Base-by-base conservation (phyloP, 1,140 invertebrate genomes). In the Ips nitidus region DNA sequence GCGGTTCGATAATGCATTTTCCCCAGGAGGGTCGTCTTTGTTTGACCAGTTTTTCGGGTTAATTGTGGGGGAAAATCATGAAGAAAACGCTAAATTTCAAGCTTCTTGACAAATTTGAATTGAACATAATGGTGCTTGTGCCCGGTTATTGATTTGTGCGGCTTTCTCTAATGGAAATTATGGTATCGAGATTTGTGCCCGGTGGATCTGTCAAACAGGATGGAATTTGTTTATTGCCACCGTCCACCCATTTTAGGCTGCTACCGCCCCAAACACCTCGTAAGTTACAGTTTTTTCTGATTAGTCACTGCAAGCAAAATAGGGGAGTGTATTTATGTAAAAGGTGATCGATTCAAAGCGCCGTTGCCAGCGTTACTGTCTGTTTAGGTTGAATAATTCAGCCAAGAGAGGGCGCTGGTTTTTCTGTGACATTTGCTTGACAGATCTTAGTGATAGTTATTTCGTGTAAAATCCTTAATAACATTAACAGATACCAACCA, bases 171-270 rank as follows among this genome's bases (percentile, higher is more conserved):
- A 39, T 38, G 37, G 22, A 3, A 45, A 71, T 59, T 22, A 73
- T 73, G 72, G 77, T 79, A 62, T 79, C 79, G 38, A 73, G 79
- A 71, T 80, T 77, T 72, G 77, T 80, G 47, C 75, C 76, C 45
- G 77, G 75, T 55, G 78, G 75, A 45, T 74, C 76, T 42, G 74
- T 80, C 41, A 79, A 79, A 73, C 76, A 76, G 60, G 78, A 79
- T 52, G 78, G 79, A 55, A 71, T 80, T 50, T 80, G 79, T 60
- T 53, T 79, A 57, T 66, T 80, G 55, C 76, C 77, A 39, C 78
- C 74, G 38, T 72, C 77, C 5, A 77, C 75, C n/a, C 73, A 71
- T 63, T 78, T 76, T 68, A 74, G 76, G 69, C 78, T 80, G 75
- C 73, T 79, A 63, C 71, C 73, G 7, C 61, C 68, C n/a, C 56